These are phyloP conservation scores for Ictidomys tridecemlineatus DNA, from an alignment of 2,113 vertebrate species.

Conservation along the genomic window DNA sequence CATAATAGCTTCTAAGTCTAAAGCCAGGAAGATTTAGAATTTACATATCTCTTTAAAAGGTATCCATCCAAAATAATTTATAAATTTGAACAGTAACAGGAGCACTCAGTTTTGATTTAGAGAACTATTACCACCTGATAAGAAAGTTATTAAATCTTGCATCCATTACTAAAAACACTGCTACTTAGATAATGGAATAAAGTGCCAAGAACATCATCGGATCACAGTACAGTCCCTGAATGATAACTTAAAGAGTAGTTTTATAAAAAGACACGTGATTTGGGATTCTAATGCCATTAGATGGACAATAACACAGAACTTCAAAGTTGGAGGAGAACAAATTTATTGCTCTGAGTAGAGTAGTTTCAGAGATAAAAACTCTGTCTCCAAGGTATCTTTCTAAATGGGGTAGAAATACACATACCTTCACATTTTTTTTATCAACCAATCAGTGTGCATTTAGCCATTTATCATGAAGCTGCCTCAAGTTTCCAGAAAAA, in stretches of 20 bases:
- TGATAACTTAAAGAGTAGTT: background rate
- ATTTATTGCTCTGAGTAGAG: background rate
- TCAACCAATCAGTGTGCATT: background rate
- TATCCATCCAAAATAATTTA: background rate
- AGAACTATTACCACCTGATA: background rate
- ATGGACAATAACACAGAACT: background rate
- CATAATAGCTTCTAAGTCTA: background rate
- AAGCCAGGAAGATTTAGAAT: background rate
- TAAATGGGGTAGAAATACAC: background rate
- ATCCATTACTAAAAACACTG: background rate
- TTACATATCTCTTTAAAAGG: background rate
- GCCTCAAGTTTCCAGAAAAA: background rate
- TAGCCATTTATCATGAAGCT: background rate
- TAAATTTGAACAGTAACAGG: background rate
- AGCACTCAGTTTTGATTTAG: background rate
- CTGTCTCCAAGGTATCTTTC: background rate
- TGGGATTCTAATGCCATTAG: background rate
- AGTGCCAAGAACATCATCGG: background rate
- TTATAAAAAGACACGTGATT: background rate
- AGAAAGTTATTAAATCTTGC: background rate
- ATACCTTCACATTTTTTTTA: background rate
- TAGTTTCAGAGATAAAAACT: background rate
- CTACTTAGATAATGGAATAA: background rate
- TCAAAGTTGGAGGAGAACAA: background rate
- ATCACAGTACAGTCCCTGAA: fast-evolving